phyloP scores from a whole-genome alignment of 2,797 vertebrate species.

The Manis javanica region DNA sequence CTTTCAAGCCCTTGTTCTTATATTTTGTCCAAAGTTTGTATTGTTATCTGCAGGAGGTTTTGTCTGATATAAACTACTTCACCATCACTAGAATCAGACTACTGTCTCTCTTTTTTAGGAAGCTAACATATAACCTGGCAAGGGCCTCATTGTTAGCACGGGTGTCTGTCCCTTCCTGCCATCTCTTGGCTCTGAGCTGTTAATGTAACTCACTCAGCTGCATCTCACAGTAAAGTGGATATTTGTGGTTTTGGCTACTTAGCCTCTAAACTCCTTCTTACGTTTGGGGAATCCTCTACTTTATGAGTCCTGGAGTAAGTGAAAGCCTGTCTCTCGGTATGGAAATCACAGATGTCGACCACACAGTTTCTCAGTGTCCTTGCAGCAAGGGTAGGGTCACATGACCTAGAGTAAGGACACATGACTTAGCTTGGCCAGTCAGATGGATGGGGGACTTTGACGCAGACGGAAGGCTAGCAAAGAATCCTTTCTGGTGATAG shows the following conservation, averaged over 20 bases:
- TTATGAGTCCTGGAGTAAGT: background rate
- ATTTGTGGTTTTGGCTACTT: background rate
- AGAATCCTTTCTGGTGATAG: background rate
- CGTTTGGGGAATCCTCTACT: background rate
- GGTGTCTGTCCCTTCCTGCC: background rate
- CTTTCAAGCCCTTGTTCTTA: background rate
- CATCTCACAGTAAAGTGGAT: conserved; percentile 12
- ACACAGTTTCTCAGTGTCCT: background rate
- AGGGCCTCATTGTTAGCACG: background rate
- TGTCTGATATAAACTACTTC: background rate
- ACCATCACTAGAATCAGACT: background rate
- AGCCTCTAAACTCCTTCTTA: background rate
- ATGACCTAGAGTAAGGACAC: background rate
- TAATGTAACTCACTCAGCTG: background rate
- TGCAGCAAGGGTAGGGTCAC: background rate
- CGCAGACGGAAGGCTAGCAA: background rate
- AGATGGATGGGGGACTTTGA: background rate
- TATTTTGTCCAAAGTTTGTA: background rate
- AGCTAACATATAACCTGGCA: background rate
- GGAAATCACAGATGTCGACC: background rate
- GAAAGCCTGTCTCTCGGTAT: background rate
- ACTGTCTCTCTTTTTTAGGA: background rate
- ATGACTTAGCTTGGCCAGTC: background rate
- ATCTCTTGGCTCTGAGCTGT: background rate
- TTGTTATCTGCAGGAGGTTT: background rate